phyloP scores from a whole-genome alignment of 1,140 invertebrate genomes.

The Polypedilum pembai region DNA sequence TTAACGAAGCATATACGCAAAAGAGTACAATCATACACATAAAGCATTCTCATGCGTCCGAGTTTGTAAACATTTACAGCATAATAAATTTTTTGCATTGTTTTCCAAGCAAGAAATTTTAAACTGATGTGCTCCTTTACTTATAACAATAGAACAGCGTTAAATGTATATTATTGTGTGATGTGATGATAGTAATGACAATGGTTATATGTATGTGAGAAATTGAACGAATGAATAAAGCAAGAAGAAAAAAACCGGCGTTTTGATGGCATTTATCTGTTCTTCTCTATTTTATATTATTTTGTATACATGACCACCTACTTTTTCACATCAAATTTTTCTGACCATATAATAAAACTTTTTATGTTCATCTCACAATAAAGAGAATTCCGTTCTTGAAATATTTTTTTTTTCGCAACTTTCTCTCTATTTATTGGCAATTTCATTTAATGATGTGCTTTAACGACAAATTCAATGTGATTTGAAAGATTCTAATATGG shows the following conservation, averaged over 20 bases:
- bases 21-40: neutral
- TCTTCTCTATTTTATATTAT: too few relatives aligned
- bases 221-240: neutral
- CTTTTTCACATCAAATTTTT: too few relatives aligned
- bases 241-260: neutral
- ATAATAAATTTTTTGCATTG: slow-evolving; percentile 19
- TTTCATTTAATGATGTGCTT: too few relatives aligned
- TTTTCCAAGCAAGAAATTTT: neutral
- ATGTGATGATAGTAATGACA: neutral
- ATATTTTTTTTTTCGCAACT: too few relatives aligned
- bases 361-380: too few relatives aligned
- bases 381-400: too few relatives aligned
- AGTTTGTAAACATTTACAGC: slow-evolving; percentile 5
- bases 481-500: too few relatives aligned
- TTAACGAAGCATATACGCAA: neutral
- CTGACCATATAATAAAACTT: too few relatives aligned
- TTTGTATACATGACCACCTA: too few relatives aligned
- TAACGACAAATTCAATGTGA: too few relatives aligned
- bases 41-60: neutral
- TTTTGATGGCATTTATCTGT: neutral
- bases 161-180: neutral
- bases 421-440: too few relatives aligned
- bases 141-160: neutral
- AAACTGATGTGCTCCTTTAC: neutral
- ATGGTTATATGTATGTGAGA: neutral